Percentiles rank a stretch among this genome's conserved stretches.
These are phyloP conservation scores for Stigmatopora nigra DNA, from an alignment of 2,113 vertebrate species.

Conservation along the genomic window DNA sequence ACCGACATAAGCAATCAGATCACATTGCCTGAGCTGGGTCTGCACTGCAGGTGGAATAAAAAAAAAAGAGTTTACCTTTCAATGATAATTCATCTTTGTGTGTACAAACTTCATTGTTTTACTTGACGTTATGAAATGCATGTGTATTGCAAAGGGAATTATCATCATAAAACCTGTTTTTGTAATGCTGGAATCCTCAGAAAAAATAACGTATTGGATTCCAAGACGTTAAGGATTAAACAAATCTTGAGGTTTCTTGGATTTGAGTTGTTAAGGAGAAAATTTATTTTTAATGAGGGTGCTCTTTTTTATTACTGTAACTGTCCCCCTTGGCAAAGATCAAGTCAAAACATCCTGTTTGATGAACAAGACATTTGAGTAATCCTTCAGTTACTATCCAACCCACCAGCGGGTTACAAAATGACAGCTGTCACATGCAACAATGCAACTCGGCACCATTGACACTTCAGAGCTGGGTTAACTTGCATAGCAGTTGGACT, in stretches of 20 bases:
- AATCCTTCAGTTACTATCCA: slow-evolving; percentile 50
- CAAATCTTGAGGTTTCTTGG: neutral
- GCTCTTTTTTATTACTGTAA: slow-evolving; percentile 9
- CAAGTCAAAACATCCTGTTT: slow-evolving; percentile 21
- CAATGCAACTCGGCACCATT: slow-evolving; percentile 24
- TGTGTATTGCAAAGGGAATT: neutral
- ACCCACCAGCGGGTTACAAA: slow-evolving; percentile 29
- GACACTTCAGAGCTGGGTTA: slow-evolving; percentile 19
- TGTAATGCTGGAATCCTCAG: too few relatives aligned
- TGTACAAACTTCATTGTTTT: neutral
- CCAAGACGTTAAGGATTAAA: neutral
- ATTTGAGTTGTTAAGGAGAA: slow-evolving; percentile 5
- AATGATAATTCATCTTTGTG: neutral
- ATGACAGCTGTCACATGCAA: slow-evolving; percentile 29
- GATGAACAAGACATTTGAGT: slow-evolving; percentile 19
- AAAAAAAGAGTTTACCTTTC: slow-evolving; percentile 4
- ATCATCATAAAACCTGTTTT: too few relatives aligned
- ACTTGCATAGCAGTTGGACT: slow-evolving; percentile 33
- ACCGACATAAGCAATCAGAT: slow-evolving; percentile 76
- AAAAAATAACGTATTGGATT: neutral
- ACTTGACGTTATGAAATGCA: neutral
- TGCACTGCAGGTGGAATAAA: slow-evolving; percentile 61
- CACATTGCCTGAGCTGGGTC: slow-evolving; percentile 77
- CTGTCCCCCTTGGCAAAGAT: slow-evolving; percentile 37
- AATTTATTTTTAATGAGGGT: slow-evolving; percentile 3